phyloP scores from a whole-genome alignment of 2,797 vertebrate genomes.

The Microctenopoma lineatum region DNA sequence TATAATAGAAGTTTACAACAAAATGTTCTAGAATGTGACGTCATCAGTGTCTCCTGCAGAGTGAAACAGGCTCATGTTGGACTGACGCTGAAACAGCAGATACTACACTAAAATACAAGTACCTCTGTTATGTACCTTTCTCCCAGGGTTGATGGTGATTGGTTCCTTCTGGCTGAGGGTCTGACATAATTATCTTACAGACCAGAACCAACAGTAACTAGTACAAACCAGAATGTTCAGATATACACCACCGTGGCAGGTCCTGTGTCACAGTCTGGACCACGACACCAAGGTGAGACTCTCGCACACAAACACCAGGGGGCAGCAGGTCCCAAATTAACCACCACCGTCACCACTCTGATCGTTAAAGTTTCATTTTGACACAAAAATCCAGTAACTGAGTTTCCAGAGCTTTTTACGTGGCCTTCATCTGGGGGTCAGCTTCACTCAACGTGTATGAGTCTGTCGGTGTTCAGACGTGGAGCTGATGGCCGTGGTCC shows the following conservation, averaged over 20 bases:
- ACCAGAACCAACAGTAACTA: slow-evolving; percentile 32
- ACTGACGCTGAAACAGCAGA: too few relatives aligned
- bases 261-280: slow-evolving; percentile 73
- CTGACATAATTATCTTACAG: neutral
- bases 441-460: too few relatives aligned
- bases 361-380: neutral
- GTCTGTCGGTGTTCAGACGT: too few relatives aligned
- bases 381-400: too few relatives aligned
- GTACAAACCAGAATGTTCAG: slow-evolving; percentile 59
- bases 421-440: too few relatives aligned
- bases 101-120: neutral
- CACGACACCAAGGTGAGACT: slow-evolving; percentile 65
- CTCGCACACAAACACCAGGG: neutral
- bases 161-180: slow-evolving; percentile 35
- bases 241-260: slow-evolving; percentile 70
- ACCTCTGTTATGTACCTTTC: neutral
- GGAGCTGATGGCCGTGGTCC: too few relatives aligned
- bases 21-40: too few relatives aligned
- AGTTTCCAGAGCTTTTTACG: neutral
- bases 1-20: too few relatives aligned
- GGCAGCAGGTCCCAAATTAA: neutral
- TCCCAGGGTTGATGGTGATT: slow-evolving; percentile 28
- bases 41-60: too few relatives aligned
- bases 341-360: too few relatives aligned
- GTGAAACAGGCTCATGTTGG: too few relatives aligned